Evolutionary conservation across 2,113 vertebrate species (phyloP), one percentile per base, ranked within the genome.

Genomic region (Bubo scandiacus): DNA sequence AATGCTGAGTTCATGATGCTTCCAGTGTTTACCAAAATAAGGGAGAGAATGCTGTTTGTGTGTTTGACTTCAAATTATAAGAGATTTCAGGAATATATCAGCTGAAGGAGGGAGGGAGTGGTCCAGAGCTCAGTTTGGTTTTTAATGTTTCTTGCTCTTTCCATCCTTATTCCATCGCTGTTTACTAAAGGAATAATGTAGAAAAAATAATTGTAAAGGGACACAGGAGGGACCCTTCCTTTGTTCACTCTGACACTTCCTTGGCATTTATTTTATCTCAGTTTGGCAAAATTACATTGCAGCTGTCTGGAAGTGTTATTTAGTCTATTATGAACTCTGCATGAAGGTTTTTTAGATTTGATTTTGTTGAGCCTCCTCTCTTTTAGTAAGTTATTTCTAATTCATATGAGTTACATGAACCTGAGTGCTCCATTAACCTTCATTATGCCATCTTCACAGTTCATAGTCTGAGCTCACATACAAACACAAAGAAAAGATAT

Each of bases 361-460:
- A 96, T 97, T 97, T 96, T 95, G 67, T 89, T 92, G 57, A 88
- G 25, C 42, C 29, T 85, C 78, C 91, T 95, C 63, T 93, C 42
- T 77, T 93, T 97, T 91, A 89, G 57, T 92, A 95, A 93, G 93
- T 94, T 97, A 96, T 97, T 97, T 98, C 92, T 98, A 96, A 98
- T 97, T 97, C 89, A 54, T 78, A 19, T 9, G 78, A 96, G 74
- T 97, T 94, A 83, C 73, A 51, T 54, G 86, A 92, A 96, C 82
- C 70, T 17, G 19, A 72, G 84, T 96, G 85, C 40, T 94, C 77
- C 80, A 83, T 97, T 97, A 97, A 97, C 93, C 93, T 97, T 97
- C 90, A 74, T 95, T 95, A 84, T 43, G 34, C 67, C 54, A 58
- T 67, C 84, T 96, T 63, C 57, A 68, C 72, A 79, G 45, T 89